Base-by-base conservation (phyloP, 2,113 vertebrate species). In the Henicopernis longicauda region DNA sequence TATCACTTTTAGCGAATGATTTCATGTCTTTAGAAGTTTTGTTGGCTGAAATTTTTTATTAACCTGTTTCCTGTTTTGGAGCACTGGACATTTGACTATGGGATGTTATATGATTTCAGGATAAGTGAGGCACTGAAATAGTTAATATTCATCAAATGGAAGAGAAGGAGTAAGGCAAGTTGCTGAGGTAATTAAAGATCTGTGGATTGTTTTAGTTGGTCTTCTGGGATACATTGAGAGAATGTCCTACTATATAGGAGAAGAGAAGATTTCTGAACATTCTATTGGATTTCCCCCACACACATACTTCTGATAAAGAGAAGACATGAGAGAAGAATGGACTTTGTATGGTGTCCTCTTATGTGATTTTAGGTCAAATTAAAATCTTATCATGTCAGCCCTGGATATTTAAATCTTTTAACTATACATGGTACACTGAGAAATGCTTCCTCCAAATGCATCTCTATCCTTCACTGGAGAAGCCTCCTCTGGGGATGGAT, bases 281-380 rank as follows among this genome's bases (percentile, higher is more conserved):
- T 85, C 26, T 42, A 22, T 7, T 44, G 20, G 10, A 21, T 31
- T 12, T 22, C 3, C 3, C 9, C 3, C 14, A 0, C 26, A 6
- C 26, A 16, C 52, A 54, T 26, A 21, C 20, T 74, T 86, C 13
- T 73, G 44, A 38, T n/a, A 65, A 54, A 78, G 1, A 55, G 14
- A 5, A 9, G 17, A 54, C 38, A 15, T 45, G 23, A 84, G 25
- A 50, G 11, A 84, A 10, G 18, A 89, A 50, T 32, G 8, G 38
- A 40, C 16, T 62, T 72, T 52, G 10, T 52, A 45, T 67, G 23
- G 10, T 73, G 20, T 47, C 17, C 36, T 94, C n/a, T 73, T 67
- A n/a, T 19, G 54, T 45, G 50, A 74, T 65, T 71, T 86, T 66
- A 86, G 11, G 36, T 54, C 25, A 83, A 70, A 34, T 52, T 59